These are phyloP conservation scores for Stenoptilia bipunctidactyla DNA, from an alignment of 2,888 invertebrate genomes.

Conservation along the genomic window DNA sequence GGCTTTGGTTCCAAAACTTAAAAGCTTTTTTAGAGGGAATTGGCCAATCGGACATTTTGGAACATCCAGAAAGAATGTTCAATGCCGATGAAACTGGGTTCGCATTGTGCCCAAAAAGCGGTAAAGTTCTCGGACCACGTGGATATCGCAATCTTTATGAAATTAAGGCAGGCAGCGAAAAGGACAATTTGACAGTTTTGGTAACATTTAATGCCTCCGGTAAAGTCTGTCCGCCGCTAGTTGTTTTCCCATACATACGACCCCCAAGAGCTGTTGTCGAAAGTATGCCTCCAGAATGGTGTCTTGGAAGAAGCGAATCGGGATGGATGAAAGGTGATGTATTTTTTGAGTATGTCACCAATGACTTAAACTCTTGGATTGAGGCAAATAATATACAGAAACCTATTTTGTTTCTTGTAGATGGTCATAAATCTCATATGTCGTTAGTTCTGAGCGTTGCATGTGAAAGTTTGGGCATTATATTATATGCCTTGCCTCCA, in stretches of 20 bases:
- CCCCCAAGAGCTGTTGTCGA: slow-evolving; percentile 12
- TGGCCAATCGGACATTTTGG: not conserved
- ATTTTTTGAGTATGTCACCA: slow-evolving; percentile 22
- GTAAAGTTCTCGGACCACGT: slow-evolving; percentile 15
- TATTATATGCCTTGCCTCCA: slow-evolving; percentile 20
- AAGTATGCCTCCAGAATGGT: slow-evolving; percentile 19
- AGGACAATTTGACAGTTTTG: slow-evolving; percentile 24
- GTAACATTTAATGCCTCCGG: slow-evolving; percentile 20
- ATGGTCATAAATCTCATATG: slow-evolving; percentile 22
- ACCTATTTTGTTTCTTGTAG: slow-evolving; percentile 19
- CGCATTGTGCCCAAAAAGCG: slow-evolving; percentile 9
- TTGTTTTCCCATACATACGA: slow-evolving; percentile 18
- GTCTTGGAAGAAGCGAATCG: slow-evolving; percentile 15
- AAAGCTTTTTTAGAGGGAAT: no score
- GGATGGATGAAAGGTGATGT: slow-evolving; percentile 18
- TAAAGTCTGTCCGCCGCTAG: slow-evolving; percentile 14
- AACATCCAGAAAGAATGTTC: slow-evolving; percentile 5
- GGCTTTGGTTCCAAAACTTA: slow-evolving; percentile 1
- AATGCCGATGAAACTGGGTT: slow-evolving; percentile 18
- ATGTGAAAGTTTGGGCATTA: slow-evolving; percentile 16
- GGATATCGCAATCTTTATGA: slow-evolving; percentile 12
- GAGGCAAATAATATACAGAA: slow-evolving; percentile 14
- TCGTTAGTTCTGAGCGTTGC: slow-evolving; percentile 14
- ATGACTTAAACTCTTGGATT: slow-evolving; percentile 20
- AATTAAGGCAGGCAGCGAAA: slow-evolving; percentile 18